Conservation (phyloP, 2,113 vertebrate species). For the Pluvianellus socialis region DNA sequence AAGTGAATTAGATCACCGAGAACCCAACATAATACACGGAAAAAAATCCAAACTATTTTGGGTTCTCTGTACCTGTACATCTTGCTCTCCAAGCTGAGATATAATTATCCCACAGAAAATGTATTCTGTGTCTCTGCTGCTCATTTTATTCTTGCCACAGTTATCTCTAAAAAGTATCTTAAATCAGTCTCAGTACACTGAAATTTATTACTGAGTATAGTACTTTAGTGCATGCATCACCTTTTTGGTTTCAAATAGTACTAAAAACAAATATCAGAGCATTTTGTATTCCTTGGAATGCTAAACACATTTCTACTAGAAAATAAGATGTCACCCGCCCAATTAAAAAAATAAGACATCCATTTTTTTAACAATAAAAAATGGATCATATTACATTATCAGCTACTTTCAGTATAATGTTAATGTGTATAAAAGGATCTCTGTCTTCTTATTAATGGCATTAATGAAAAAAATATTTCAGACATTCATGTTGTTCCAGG, state of each 20-base stretch:
- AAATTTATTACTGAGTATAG: constrained; percentile 6
- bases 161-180: constrained; percentile 7
- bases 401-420: not conserved
- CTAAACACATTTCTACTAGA: not conserved
- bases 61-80: constrained; percentile 23
- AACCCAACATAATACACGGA: constrained; percentile 16
- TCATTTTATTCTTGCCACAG: constrained; percentile 2
- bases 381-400: not conserved
- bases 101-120: constrained; percentile 35
- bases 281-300: not conserved
- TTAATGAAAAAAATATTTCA: not conserved
- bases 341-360: not conserved
- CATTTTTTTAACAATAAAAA: not conserved
- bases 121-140: not conserved
- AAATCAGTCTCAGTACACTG: not conserved
- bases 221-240: not conserved
- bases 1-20: constrained; percentile 48
- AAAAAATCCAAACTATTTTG: constrained; percentile 48
- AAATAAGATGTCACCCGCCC: not conserved
- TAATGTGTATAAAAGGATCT: not conserved
- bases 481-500: not conserved
- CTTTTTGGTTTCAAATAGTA: not conserved
- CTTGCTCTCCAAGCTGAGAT: not conserved
- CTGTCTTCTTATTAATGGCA: not conserved
- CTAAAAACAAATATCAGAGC: not conserved